These are phyloP conservation scores for Drosophila recens DNA, from an alignment of 2,888 invertebrate genomes.

Conservation along the genomic window DNA sequence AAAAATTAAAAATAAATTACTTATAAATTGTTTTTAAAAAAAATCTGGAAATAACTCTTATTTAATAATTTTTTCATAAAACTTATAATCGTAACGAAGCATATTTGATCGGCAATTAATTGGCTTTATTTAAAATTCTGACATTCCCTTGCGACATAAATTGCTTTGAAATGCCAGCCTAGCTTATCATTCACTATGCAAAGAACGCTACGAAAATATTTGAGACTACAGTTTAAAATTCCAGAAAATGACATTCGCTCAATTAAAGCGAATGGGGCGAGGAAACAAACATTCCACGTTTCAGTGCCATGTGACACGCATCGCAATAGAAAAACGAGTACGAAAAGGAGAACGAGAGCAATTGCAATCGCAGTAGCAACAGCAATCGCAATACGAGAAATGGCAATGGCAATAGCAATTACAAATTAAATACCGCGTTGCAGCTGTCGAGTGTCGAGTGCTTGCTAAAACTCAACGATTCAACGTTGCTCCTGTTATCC, in stretches of 20 bases:
- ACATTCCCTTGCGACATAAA: not conserved
- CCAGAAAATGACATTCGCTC: slow-evolving; percentile 15
- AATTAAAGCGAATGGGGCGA: slow-evolving; percentile 8
- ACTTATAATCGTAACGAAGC: no score
- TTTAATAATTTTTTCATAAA: no score
- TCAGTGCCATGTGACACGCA: slow-evolving; percentile 65
- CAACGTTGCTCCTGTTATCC: not conserved
- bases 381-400: slow-evolving; percentile 19
- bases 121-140: not conserved
- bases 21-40: no score
- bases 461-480: slow-evolving; percentile 39
- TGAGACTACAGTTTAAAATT: slow-evolving; percentile 5
- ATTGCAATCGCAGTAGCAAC: not conserved
- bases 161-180: not conserved
- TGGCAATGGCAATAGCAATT: slow-evolving; percentile 60
- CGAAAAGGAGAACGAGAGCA: not conserved
- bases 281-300: slow-evolving; percentile 15
- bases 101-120: no score
- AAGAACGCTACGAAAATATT: not conserved
- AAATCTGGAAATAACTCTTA: no score
- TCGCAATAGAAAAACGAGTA: slow-evolving; percentile 31
- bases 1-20: no score
- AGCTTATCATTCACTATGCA: not conserved
- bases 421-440: slow-evolving; percentile 74
- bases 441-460: slow-evolving; percentile 52